Base-by-base conservation (phyloP, 1,140 invertebrate genomes). In the Popillia japonica region DNA sequence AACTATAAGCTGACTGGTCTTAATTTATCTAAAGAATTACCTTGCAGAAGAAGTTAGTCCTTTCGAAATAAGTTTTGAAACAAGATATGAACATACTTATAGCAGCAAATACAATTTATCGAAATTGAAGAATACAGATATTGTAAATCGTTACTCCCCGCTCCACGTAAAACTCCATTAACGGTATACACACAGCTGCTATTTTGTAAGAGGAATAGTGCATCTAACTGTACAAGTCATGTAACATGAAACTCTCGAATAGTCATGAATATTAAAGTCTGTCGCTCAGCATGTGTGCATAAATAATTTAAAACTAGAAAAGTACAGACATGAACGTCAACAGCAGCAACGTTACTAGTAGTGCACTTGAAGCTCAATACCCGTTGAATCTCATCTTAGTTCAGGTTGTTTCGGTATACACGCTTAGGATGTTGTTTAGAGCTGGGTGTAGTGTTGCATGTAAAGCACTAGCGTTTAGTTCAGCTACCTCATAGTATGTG, bases 221-320 rank as follows among this genome's bases (percentile, higher is more conserved):
- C 48, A 55, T 14, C 3, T 6, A 17, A 6, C 14, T 17, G n/a
- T 55, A 55, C 48, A 17, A 17, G 48, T 6, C 2, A 55, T 55
- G 48, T 55, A 55, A 55, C 48, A 55, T 55, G 14, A 55, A 17
- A 17, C 17, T 55, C 48, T 55, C 48, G 48, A 55, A 55, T 17
- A 55, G 48, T 55, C 48, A 55, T 55, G 48, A 55, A 55, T 55
- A 55, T 55, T 55, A 55, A 55, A 55, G 48, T 55, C 6, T n/a
- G 14, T 17, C 48, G 48, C 48, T 55, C 48, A n/a, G 48, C 14
- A 17, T 55, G 48, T 55, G 17, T 55, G 48, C 48, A 55, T 55
- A 55, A 55, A 55, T 55, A 55, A 55, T 55, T 55, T 55, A 55
- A 55, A 55, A 55, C 48, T 55, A 55, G 48, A 55, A 55, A 55